Percentiles rank a stretch among this genome's conserved stretches.
Conservation (phyloP, 2,797 vertebrate species). For the Poeciliopsis turneri region DNA sequence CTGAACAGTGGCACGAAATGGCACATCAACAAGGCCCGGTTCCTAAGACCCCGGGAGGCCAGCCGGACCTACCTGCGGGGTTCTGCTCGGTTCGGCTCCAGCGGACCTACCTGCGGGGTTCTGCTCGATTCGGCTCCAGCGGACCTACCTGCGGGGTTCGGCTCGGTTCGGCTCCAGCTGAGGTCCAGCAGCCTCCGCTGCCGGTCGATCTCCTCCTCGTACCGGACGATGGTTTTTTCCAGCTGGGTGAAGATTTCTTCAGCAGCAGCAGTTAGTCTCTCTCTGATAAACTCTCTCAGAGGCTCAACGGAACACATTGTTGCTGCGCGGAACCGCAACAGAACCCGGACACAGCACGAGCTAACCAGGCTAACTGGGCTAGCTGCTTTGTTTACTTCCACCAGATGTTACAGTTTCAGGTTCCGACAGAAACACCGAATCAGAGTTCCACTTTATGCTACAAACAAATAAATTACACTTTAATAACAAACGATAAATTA, state of each 20-base stretch:
- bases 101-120: no score
- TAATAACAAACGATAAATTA: neutral
- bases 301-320: neutral
- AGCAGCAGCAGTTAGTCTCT: slow-evolving; percentile 9
- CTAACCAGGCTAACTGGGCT: neutral
- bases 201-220: slow-evolving; percentile 7
- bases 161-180: neutral
- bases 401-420: neutral
- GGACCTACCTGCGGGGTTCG: no score
- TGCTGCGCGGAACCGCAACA: neutral
- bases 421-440: neutral
- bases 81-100: neutral
- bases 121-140: neutral
- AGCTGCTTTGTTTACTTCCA: neutral
- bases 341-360: neutral
- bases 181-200: slow-evolving; percentile 9
- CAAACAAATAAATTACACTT: neutral
- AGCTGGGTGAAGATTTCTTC: slow-evolving; percentile 6
- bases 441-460: neutral
- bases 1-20: neutral
- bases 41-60: neutral
- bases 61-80: neutral
- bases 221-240: slow-evolving; percentile 8
- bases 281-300: slow-evolving; percentile 8
- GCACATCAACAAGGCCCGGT: neutral